Conservation (phyloP, 2,797 vertebrate genomes). For the Corythornis leucogaster region DNA sequence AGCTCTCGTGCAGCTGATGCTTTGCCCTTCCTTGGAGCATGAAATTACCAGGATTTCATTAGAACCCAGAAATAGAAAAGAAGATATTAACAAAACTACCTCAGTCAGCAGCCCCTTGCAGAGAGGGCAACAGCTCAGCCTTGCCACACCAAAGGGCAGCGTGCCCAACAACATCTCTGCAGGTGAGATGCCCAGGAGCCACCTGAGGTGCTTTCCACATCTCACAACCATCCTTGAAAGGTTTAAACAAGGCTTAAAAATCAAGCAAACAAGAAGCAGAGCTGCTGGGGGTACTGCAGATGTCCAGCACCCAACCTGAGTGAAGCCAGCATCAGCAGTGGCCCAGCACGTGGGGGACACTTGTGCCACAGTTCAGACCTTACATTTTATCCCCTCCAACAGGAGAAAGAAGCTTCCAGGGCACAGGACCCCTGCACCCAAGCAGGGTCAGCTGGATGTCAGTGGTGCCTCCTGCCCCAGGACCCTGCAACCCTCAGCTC, state of each 20-base stretch:
- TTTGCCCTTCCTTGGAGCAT: not conserved
- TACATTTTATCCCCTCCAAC: not conserved
- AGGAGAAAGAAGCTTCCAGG: not conserved
- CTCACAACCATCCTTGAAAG: not conserved
- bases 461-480: rapidly evolving
- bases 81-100: not conserved
- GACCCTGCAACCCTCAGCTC: not conserved
- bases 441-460: not conserved
- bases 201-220: not conserved
- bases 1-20: not conserved
- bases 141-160: not conserved
- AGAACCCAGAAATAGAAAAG: constrained; percentile 16
- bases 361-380: not conserved
- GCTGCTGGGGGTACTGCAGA: not conserved
- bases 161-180: not conserved
- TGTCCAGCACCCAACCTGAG: not conserved
- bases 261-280: not conserved
- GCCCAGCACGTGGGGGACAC: not conserved
- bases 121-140: not conserved
- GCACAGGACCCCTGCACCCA: rapidly evolving
- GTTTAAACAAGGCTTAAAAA: not conserved
- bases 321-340: rapidly evolving
- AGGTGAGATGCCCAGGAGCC: not conserved
- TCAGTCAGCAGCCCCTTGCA: not conserved
- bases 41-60: constrained; percentile 14